A percentile compares a stretch with the other conserved stretches of the same genome.
Conservation (phyloP, 2,797 vertebrate genomes). For the Lepilemur ruficaudatus region DNA sequence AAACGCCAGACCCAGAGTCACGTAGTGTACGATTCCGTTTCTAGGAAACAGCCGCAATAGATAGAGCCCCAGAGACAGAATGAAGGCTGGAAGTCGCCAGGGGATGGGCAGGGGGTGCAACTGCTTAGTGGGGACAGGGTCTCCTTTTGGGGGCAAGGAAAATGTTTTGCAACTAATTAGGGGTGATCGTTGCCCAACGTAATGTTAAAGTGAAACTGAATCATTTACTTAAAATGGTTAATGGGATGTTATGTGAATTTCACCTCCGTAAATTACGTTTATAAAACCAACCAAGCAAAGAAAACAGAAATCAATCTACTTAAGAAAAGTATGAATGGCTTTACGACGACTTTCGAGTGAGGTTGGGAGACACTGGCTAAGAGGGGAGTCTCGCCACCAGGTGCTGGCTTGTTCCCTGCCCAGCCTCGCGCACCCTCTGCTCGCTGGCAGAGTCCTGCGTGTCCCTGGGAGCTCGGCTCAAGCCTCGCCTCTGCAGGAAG, state of each 20-base stretch:
- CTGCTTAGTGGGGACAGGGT: not conserved
- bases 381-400: not conserved
- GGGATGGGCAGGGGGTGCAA: not conserved
- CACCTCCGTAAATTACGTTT: slow-evolving; percentile 24
- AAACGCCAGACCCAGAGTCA: not conserved
- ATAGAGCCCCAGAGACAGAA: not conserved
- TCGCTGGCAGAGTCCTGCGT: not conserved
- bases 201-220: not conserved
- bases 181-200: not conserved
- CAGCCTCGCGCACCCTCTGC: not conserved
- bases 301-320: not conserved
- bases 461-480: not conserved
- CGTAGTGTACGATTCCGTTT: not conserved
- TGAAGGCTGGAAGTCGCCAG: not conserved
- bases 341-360: not conserved
- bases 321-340: not conserved
- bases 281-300: not conserved
- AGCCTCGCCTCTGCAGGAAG: not conserved
- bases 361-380: not conserved
- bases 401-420: not conserved
- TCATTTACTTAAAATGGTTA: not conserved
- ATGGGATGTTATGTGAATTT: not conserved
- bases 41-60: not conserved
- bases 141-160: not conserved
- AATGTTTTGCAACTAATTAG: not conserved